These are phyloP conservation scores for Myotis myotis DNA, from an alignment of 2,797 vertebrate species.

Conservation along the genomic window DNA sequence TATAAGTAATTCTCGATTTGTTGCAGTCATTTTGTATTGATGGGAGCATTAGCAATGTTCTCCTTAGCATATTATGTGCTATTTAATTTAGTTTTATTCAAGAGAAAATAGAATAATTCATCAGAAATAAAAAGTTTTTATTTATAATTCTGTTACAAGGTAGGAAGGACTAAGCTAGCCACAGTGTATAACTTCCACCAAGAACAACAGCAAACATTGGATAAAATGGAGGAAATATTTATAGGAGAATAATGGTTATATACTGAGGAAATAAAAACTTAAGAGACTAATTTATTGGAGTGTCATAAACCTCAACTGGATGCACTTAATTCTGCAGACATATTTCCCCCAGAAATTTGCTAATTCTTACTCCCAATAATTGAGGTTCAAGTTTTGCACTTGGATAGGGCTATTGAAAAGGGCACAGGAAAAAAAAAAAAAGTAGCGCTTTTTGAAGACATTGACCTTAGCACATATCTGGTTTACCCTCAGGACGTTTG, in stretches of 20 bases:
- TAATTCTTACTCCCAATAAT: background rate
- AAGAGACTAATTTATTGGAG: background rate
- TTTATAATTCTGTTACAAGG: background rate
- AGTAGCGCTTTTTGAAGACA: background rate
- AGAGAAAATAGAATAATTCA: background rate
- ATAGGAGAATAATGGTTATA: background rate
- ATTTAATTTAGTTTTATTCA: background rate
- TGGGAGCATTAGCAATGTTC: background rate
- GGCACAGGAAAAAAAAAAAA: background rate
- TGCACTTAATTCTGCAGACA: background rate
- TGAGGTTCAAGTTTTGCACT: background rate
- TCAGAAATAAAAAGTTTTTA: background rate
- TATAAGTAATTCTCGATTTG: background rate
- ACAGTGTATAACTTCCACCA: background rate
- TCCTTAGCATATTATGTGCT: background rate
- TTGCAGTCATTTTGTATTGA: background rate
- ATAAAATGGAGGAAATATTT: background rate
- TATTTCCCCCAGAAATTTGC: background rate
- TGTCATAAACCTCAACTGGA: background rate
- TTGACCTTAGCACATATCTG: no score
- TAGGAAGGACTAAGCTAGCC: background rate
- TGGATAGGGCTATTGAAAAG: background rate
- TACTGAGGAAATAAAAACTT: background rate
- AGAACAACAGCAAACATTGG: background rate
- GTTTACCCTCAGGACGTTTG: background rate